These are phyloP conservation scores for Carassius auratus DNA, from an alignment of 2,113 vertebrate species.

Conservation along the genomic window DNA sequence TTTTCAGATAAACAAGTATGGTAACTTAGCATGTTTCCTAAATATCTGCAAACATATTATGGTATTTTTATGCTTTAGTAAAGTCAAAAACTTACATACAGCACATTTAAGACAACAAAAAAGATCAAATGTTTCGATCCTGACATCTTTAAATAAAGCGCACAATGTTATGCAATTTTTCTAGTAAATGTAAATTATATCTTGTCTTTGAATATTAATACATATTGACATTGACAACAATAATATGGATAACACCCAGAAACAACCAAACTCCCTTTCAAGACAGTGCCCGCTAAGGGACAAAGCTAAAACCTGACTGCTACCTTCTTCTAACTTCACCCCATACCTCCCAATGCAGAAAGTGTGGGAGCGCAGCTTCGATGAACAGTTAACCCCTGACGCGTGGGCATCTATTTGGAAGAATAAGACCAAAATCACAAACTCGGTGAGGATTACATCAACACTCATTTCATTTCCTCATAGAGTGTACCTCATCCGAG, in stretches of 20 bases:
- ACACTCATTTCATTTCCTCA: constrained; percentile 49
- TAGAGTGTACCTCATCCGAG: neutral
- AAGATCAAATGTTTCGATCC: neutral
- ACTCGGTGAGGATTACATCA: constrained; percentile 68
- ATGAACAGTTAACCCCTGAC: constrained; percentile 78
- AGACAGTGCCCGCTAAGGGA: neutral
- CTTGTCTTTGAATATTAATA: neutral
- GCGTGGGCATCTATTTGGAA: constrained; percentile 81
- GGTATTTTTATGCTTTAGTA: too few relatives aligned
- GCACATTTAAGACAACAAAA: neutral
- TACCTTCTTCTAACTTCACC: neutral
- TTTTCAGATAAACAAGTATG: too few relatives aligned
- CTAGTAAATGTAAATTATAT: neutral
- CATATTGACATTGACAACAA: neutral
- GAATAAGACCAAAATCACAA: constrained; percentile 77
- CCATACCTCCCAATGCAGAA: constrained; percentile 66
- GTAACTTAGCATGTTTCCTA: too few relatives aligned
- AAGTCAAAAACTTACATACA: too few relatives aligned
- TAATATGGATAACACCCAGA: neutral
- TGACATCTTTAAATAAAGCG: neutral
- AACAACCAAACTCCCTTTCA: neutral
- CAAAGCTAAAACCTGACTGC: neutral
- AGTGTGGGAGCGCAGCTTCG: constrained; percentile 78
- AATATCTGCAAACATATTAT: too few relatives aligned
- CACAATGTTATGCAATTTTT: neutral